Evolutionary conservation across 2,113 vertebrate species (phyloP).

Genomic region (Plotosus lineatus): DNA sequence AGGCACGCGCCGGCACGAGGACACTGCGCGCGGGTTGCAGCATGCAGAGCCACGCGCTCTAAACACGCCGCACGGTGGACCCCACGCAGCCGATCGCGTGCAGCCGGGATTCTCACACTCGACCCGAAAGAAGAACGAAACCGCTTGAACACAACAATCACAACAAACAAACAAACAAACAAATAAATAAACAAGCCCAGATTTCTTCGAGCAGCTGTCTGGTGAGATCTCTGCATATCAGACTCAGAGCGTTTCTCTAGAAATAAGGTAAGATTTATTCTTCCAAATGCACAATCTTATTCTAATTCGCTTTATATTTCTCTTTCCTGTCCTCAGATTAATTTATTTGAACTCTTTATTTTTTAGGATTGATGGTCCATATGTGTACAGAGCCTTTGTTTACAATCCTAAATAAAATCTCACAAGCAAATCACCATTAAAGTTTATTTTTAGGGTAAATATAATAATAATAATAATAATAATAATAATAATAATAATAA

Average conservation of each 20-base stretch:
- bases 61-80: conserved; percentile 2
- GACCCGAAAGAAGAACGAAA: not conserved
- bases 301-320: not conserved
- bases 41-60: conserved; percentile 57
- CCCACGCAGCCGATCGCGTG: not conserved
- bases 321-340: not conserved
- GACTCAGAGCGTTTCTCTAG: conserved; percentile 28
- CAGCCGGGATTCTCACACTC: not conserved
- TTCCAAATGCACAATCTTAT: not conserved
- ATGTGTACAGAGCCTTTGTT: not conserved
- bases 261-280: conserved; percentile 39
- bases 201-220: not conserved
- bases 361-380: not conserved
- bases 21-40: conserved; percentile 64
- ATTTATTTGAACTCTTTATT: not conserved
- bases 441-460: too few species aligned
- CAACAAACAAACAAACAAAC: not conserved
- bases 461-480: too few species aligned
- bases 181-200: not conserved
- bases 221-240: conserved; percentile 6
- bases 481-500: not conserved
- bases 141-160: too few species aligned
- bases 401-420: not conserved
- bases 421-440: not conserved
- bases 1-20: conserved; percentile 74